Evolutionary conservation across 2,797 vertebrate genomes (phyloP).

Genomic region (Hippopotamyrus pictus): DNA sequence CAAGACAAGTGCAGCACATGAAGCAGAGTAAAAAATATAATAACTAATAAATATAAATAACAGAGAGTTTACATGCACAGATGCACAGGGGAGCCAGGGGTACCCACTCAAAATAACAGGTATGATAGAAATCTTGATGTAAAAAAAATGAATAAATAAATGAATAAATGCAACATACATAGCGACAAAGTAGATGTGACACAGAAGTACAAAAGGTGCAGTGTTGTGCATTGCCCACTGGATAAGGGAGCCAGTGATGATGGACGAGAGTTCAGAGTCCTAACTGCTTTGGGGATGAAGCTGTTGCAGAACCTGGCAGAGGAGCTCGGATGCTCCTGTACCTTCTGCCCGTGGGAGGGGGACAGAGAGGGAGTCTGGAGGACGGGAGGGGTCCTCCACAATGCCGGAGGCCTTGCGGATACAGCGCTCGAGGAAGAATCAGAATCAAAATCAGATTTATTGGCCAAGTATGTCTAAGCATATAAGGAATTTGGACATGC

Average conservation of each 20-base stretch:
- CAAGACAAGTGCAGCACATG: not conserved
- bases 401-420: not conserved
- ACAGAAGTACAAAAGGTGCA: not conserved
- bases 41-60: not conserved
- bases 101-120: not conserved
- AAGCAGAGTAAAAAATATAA: not conserved
- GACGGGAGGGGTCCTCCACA: not conserved
- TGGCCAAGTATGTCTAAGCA: not conserved
- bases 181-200: not conserved
- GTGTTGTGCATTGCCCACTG: not conserved
- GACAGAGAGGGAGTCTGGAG: not conserved
- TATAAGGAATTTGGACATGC: not conserved
- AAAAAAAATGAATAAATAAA: not conserved
- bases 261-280: not conserved
- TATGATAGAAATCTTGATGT: not conserved
- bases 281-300: not conserved
- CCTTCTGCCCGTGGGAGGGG: no score
- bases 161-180: not conserved
- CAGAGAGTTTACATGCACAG: not conserved
- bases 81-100: not conserved
- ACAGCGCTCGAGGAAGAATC: not conserved
- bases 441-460: not conserved
- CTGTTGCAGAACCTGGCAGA: not conserved
- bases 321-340: not conserved
- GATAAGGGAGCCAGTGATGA: not conserved